Evolutionary conservation across 2,888 invertebrate species (phyloP).

Genomic region (Macropis europaea): DNA sequence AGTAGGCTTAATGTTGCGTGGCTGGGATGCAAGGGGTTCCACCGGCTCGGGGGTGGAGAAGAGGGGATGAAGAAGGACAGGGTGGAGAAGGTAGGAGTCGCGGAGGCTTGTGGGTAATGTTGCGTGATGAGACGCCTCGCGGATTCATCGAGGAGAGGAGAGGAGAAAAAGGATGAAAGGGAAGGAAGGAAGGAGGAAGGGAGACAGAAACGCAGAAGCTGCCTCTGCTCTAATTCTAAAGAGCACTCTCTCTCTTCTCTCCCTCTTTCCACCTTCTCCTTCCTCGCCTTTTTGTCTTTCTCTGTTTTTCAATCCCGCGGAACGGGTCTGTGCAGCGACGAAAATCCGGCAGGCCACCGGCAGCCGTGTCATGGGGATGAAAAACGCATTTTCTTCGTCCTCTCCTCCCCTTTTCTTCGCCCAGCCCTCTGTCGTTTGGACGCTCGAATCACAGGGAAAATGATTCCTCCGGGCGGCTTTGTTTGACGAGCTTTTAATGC

Average conservation of each 20-base stretch:
- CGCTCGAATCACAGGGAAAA: slow-evolving; percentile 22
- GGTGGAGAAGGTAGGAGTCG: slow-evolving; percentile 49
- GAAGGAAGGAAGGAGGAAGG: slow-evolving; percentile 33
- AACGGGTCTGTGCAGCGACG: slow-evolving; percentile 57
- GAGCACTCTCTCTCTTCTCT: slow-evolving; percentile 68
- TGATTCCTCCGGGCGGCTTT: slow-evolving; percentile 38
- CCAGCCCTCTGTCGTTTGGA: slow-evolving; percentile 13
- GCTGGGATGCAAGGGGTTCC: slow-evolving; percentile 69
- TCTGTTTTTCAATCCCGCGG: slow-evolving; percentile 51
- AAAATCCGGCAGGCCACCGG: slow-evolving; percentile 57
- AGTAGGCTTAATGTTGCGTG: slow-evolving; percentile 76
- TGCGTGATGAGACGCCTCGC: slow-evolving; percentile 79
- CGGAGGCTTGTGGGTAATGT: slow-evolving; percentile 74
- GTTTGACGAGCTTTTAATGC: slow-evolving; percentile 46
- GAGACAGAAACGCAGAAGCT: slow-evolving; percentile 52
- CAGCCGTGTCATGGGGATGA: slow-evolving; percentile 61
- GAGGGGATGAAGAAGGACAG: slow-evolving; percentile 42
- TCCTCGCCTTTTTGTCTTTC: slow-evolving; percentile 54
- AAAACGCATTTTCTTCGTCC: slow-evolving; percentile 55
- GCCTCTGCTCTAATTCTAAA: slow-evolving; percentile 73
- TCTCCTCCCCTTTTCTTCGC: slow-evolving; percentile 15
- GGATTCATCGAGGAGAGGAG: slow-evolving; percentile 73
- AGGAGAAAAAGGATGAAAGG: slow-evolving; percentile 36
- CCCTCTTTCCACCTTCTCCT: slow-evolving; percentile 36
- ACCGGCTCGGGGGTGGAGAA: slow-evolving; percentile 24